Base-by-base conservation (phyloP, 2,797 vertebrate genomes). In the Petrocephalus schoutedeni region DNA sequence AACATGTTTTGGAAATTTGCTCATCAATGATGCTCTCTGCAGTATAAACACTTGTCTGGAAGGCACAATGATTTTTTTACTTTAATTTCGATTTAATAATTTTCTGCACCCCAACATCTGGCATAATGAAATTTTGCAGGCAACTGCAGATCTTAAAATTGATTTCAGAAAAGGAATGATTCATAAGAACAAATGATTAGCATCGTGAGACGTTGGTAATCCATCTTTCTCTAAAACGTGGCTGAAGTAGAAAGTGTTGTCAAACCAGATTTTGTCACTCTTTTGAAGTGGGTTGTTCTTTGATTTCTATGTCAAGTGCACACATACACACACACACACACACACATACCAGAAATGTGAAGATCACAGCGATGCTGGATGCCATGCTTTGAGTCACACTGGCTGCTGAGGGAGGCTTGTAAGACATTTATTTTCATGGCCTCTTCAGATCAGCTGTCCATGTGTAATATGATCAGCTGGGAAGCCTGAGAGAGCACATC, bases 271-370 rank as follows among this genome's bases (percentile, higher is more conserved):
- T 83, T 67, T 36, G 82, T 64, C 21, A 64, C 14, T 64, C 80
- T 84, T 67, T 88, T 88, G 77, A 88, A 61, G 45, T 84, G 80
- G 80, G 32, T 86, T 49, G 77, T 53, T 28, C 80, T 88, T 88
- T 88, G 77, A 85, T 88, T 74, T 85, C 41, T 51, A 53, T 67
- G 59, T 88, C 80, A 88, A 64, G 49, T 41, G 53, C 41, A 45
- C 41, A 28, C 28, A 82, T 53, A 56, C 1, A 57, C 41, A 64
- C 1, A 23, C 56, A 16, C 54, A 51, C 16, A 23, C 4, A 84
- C 51, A 85, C 49, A 64, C 58, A 51, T 51, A 64, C 57, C 85
- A 64, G 21, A 64, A 86, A 86, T 64, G 36, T 86, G 84, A 58
- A 86, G 28, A 86, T 86, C 84, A 58, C 36, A 58, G 54, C 36